These are phyloP conservation scores for Theropithecus gelada DNA, from an alignment of 2,113 vertebrate species.

Conservation along the genomic window DNA sequence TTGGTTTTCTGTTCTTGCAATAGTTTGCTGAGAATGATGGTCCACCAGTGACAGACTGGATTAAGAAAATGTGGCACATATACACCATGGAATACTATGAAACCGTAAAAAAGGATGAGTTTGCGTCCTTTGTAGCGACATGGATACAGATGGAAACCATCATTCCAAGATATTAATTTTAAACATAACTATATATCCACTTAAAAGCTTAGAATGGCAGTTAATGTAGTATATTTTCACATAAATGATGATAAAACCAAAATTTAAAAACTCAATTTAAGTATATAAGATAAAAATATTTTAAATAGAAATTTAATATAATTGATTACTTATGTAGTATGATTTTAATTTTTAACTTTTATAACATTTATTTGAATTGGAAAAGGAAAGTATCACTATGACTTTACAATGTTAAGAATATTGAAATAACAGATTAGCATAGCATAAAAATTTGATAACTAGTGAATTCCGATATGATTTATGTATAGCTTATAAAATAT, in stretches of 20 bases:
- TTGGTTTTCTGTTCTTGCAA: too few species aligned
- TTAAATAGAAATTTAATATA: not conserved
- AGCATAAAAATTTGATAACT: not conserved
- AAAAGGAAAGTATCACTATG: not conserved
- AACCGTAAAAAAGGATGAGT: too few species aligned
- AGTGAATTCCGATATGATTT: not conserved
- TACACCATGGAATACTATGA: too few species aligned
- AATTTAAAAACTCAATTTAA: not conserved
- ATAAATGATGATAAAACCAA: not conserved
- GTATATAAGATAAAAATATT: not conserved
- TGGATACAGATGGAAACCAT: too few species aligned
- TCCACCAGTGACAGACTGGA: too few species aligned
- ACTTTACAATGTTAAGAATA: not conserved
- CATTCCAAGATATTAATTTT: not conserved
- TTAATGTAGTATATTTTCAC: not conserved
- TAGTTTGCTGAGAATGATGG: too few species aligned
- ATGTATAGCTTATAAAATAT: not conserved
- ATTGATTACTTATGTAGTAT: not conserved
- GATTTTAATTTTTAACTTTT: not conserved
- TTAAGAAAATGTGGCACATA: too few species aligned
- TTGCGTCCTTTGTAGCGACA: too few species aligned
- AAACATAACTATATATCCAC: not conserved
- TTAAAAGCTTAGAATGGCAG: not conserved
- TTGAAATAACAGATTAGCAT: not conserved
- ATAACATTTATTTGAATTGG: not conserved